Evolutionary conservation across 2,888 invertebrate species (phyloP).

Genomic region (Neria commutata): DNA sequence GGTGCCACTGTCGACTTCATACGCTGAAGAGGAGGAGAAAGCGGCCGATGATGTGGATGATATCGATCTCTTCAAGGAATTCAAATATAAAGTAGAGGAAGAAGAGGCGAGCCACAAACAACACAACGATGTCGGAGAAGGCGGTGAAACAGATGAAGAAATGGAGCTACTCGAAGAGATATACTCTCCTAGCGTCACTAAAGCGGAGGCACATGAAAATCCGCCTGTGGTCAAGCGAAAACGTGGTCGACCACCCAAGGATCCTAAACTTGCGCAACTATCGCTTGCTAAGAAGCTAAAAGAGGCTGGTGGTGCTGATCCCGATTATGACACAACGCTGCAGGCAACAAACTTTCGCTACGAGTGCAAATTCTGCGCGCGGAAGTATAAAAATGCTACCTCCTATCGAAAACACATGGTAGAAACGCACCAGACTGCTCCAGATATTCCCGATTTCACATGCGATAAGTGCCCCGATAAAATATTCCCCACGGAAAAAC

Average conservation of each 20-base stretch:
- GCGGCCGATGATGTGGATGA: slow-evolving; percentile 13
- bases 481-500: slow-evolving; percentile 31
- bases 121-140: slow-evolving; percentile 1
- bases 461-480: slow-evolving; percentile 37
- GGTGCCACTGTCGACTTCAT: neutral
- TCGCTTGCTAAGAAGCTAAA: too few species aligned
- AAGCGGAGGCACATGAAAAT: neutral
- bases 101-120: slow-evolving; percentile 6
- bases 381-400: slow-evolving; percentile 34
- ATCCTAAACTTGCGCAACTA: too few species aligned
- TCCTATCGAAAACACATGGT: slow-evolving; percentile 38
- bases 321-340: neutral
- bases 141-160: too few species aligned
- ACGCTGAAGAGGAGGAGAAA: slow-evolving; percentile 9
- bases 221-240: neutral
- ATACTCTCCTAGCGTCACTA: neutral
- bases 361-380: slow-evolving; percentile 29
- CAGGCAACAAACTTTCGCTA: slow-evolving; percentile 4
- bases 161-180: too few species aligned
- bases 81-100: slow-evolving; percentile 19
- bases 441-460: slow-evolving; percentile 31
- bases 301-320: too few species aligned
- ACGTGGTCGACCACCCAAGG: slow-evolving; percentile 7
- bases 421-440: slow-evolving; percentile 26
- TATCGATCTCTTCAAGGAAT: slow-evolving; percentile 26